phyloP scores from a whole-genome alignment of 2,113 vertebrate genomes.

The Halcyon senegalensis region DNA sequence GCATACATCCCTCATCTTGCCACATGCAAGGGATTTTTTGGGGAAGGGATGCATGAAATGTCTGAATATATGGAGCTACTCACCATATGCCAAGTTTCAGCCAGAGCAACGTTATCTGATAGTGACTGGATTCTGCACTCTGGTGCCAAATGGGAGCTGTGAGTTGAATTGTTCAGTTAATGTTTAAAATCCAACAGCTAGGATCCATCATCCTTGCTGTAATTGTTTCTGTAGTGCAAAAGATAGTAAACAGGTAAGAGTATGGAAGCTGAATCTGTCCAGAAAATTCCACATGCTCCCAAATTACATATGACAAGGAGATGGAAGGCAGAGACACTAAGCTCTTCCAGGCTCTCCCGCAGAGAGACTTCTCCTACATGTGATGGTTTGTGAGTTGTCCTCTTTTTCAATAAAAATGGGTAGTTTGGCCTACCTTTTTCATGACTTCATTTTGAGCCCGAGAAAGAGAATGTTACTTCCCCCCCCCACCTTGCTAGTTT shows the following conservation, averaged over 20 bases:
- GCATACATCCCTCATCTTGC: not conserved
- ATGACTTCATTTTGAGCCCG: not conserved
- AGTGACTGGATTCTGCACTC: not conserved
- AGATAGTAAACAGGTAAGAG: not conserved
- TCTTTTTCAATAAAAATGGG: not conserved
- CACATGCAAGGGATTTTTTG: fast-evolving
- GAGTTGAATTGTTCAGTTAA: not conserved
- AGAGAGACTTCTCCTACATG: not conserved
- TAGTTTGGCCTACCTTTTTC: fast-evolving
- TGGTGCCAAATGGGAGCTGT: not conserved
- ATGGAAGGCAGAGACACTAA: not conserved
- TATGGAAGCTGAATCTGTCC: not conserved
- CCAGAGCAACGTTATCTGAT: fast-evolving
- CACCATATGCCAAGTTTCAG: fast-evolving
- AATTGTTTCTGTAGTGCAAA: not conserved
- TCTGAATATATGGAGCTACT: not conserved
- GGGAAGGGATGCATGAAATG: not conserved
- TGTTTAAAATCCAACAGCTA: not conserved
- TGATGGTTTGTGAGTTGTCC: not conserved
- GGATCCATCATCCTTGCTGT: not conserved
- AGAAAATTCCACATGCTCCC: not conserved
- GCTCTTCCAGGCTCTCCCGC: not conserved
- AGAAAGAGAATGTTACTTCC: fast-evolving
- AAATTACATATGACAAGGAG: not conserved
- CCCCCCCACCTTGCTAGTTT: not conserved